A percentile compares a stretch with the other conserved stretches of the same genome.
These are phyloP conservation scores for Sphinx pinastri DNA, from an alignment of 2,888 invertebrate genomes.

Conservation along the genomic window DNA sequence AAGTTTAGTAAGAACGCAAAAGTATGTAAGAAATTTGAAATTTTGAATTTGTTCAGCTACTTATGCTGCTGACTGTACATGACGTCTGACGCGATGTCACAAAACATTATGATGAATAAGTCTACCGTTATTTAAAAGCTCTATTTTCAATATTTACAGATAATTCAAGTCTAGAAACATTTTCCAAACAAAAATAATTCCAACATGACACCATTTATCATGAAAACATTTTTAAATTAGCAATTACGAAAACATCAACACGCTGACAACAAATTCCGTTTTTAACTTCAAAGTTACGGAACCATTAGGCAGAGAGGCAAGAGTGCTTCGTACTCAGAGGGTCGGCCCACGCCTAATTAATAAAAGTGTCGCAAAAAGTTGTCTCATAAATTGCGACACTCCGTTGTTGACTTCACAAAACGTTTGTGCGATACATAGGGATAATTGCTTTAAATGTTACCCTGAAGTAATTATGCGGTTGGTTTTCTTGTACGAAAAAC, in stretches of 20 bases:
- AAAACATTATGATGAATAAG: no score
- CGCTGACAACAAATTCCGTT: conserved; percentile 34
- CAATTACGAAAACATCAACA: conserved; percentile 13
- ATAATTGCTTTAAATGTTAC: background rate
- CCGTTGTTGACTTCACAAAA: conserved; percentile 32
- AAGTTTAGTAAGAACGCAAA: no score
- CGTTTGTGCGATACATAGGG: conserved; percentile 30
- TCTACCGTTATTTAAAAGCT: no score
- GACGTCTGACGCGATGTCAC: no score
- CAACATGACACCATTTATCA: no score
- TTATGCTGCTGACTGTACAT: no score
- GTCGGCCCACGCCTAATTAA: conserved; percentile 48
- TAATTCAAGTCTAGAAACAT: no score
- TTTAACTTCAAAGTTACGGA: conserved; percentile 46
- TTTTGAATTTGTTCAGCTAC: no score
- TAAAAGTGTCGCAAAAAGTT: conserved; percentile 51
- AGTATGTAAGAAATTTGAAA: no score
- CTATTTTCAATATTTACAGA: no score
- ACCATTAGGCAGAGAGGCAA: conserved; percentile 46
- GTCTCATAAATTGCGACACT: conserved; percentile 46
- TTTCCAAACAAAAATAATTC: no score
- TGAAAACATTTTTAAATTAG: background rate
- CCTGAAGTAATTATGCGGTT: background rate
- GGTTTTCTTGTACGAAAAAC: no score
- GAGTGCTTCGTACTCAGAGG: conserved; percentile 34